Base-by-base conservation (phyloP, 2,888 invertebrate genomes). In the Drosophila mercatorum region DNA sequence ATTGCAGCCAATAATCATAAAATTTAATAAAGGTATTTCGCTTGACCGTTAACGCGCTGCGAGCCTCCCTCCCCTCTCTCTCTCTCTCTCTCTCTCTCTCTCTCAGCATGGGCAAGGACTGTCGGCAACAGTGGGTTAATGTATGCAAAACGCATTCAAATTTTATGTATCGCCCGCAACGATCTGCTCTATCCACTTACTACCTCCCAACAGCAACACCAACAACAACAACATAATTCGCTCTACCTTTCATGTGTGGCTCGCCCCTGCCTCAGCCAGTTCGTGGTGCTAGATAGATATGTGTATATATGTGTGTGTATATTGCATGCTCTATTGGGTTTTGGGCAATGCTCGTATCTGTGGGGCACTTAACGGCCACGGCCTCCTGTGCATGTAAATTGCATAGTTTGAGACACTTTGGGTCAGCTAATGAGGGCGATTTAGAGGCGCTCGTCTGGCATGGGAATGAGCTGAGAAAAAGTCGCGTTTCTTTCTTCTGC, bases 141-240 rank as follows among this genome's bases (percentile, higher is more conserved):
- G 92, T 90, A 93, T 93, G 93, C 90, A 92, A 93, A 93, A 89
- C 83, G 87, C 83, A 92, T 92, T 92, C 92, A 92, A 92, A 92
- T 92, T 90, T 91, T 90, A 92, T 92, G 92, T 92, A 92, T 92
- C 92, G 84, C 80, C 77, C 70, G 80, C 83, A 82, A 80, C 90
- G 89, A 92, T 92, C 93, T 92, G 49, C 70, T 44, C 66, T 68
- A 58, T 55, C 55, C 65, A 52, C 51, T 52, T 47, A 17, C 49
- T 38, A 52, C 34, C 49, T 36, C 14, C 26, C 34, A 34, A 34
- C 34, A 5, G 43, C 43, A 22, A 12, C 62, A 11, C 17, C 28
- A 41, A 49, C 51, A 60, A 56, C 68, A 85, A 90, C 89, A 90
- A 89, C 81, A 88, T 87, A 89, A 87, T 87, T 88, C 88, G 87